phyloP scores from a whole-genome alignment of 2,888 invertebrate species.

The Pediacus dermestoides region DNA sequence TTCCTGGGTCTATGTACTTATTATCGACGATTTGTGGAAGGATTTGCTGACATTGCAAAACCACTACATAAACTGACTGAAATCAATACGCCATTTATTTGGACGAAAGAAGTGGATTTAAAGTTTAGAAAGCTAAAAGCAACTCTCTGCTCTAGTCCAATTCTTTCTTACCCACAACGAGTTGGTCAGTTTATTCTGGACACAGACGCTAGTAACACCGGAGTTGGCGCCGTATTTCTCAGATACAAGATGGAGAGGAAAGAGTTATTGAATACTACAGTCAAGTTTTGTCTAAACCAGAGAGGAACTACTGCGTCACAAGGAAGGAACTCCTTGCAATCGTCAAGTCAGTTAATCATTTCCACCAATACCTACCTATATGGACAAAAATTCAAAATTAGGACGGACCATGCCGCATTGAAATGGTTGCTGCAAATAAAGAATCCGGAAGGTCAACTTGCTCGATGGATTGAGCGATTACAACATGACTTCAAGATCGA shows the following conservation, averaged over 20 bases:
- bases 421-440: slow-evolving; percentile 38
- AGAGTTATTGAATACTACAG: slow-evolving; percentile 23
- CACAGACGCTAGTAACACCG: slow-evolving; percentile 16
- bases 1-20: slow-evolving; percentile 20
- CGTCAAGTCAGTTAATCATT: slow-evolving; percentile 27
- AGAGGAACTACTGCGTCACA: slow-evolving; percentile 31
- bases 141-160: slow-evolving; percentile 38
- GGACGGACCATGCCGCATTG: slow-evolving; percentile 37
- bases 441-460: slow-evolving; percentile 38
- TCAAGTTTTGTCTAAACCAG: slow-evolving; percentile 18
- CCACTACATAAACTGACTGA: slow-evolving; percentile 19
- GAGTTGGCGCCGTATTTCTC: slow-evolving; percentile 12
- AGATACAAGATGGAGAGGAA: slow-evolving; percentile 10
- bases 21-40: slow-evolving; percentile 20
- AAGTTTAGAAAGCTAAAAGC: slow-evolving; percentile 9
- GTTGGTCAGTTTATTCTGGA: slow-evolving; percentile 50
- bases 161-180: slow-evolving; percentile 49
- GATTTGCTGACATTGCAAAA: slow-evolving; percentile 21
- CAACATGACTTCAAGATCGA: slow-evolving; percentile 31
- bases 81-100: no score
- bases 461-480: slow-evolving; percentile 36
- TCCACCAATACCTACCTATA: slow-evolving; percentile 35
- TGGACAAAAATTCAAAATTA: slow-evolving; percentile 30
- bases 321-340: slow-evolving; percentile 16
- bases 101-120: no score